A percentile compares a stretch with the other conserved stretches of the same genome.
These are phyloP conservation scores for Cirrhinus mrigala DNA, from an alignment of 2,797 vertebrate species.

Conservation along the genomic window DNA sequence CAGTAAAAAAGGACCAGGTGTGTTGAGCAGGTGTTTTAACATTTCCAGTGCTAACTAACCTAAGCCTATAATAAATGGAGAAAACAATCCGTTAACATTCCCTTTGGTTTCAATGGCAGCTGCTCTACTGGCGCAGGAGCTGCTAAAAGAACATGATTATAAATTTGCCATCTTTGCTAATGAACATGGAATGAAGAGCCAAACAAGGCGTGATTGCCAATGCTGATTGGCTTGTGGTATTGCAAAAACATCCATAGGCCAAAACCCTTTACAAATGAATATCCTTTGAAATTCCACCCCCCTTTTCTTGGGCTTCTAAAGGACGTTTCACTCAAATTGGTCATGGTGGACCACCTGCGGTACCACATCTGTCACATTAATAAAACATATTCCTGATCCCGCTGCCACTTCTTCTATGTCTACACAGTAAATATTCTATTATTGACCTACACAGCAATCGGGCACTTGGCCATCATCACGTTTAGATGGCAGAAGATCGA, in stretches of 20 bases:
- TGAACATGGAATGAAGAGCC: background rate
- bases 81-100: background rate
- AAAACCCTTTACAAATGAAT: background rate
- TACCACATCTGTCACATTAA: slow-evolving; percentile 28
- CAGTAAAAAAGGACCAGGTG: slow-evolving; percentile 17
- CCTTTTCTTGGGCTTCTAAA: background rate
- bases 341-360: slow-evolving; percentile 26
- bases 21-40: slow-evolving; percentile 37
- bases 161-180: background rate
- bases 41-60: background rate
- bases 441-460: background rate
- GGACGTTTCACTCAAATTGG: background rate
- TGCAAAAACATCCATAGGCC: background rate
- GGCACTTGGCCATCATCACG: background rate
- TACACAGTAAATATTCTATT: slow-evolving; percentile 26
- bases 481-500: slow-evolving; percentile 29
- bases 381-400: slow-evolving; percentile 24
- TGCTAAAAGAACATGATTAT: background rate
- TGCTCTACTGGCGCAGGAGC: background rate
- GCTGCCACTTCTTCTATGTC: background rate
- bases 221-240: background rate
- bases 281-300: background rate
- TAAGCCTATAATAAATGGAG: background rate
- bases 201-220: background rate
- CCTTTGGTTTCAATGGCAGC: slow-evolving; percentile 16